Conservation (phyloP, 2,888 invertebrate genomes). For the Mesorhabditis belari region DNA sequence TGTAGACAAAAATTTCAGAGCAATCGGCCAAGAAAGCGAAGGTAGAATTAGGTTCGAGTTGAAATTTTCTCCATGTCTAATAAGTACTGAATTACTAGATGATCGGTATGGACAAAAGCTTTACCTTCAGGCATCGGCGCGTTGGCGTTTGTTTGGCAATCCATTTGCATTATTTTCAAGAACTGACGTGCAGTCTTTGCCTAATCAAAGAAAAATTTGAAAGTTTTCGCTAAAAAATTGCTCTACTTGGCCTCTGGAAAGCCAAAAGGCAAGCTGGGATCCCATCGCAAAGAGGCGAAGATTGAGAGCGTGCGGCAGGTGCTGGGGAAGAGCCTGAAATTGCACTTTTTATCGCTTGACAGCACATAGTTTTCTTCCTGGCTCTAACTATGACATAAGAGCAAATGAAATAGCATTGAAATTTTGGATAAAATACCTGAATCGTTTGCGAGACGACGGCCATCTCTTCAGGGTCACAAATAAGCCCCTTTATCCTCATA, state of each 20-base stretch:
- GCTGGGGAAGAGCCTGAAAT: background rate
- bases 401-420: no score
- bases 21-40: no score
- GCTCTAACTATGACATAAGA: no score
- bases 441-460: background rate
- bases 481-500: background rate
- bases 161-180: background rate
- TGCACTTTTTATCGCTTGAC: background rate
- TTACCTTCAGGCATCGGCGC: background rate
- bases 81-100: background rate
- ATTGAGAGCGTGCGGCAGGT: background rate
- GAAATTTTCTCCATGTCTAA: no score
- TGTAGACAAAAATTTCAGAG: no score
- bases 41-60: no score
- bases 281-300: background rate
- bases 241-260: background rate
- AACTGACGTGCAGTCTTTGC: background rate
- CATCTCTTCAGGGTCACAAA: background rate
- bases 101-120: background rate
- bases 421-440: background rate
- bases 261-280: background rate
- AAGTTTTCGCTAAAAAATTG: background rate
- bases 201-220: background rate
- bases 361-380: background rate
- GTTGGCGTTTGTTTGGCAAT: background rate